These are phyloP conservation scores for Phrixothrix hirtus DNA, from an alignment of 2,888 invertebrate genomes.

Conservation along the genomic window DNA sequence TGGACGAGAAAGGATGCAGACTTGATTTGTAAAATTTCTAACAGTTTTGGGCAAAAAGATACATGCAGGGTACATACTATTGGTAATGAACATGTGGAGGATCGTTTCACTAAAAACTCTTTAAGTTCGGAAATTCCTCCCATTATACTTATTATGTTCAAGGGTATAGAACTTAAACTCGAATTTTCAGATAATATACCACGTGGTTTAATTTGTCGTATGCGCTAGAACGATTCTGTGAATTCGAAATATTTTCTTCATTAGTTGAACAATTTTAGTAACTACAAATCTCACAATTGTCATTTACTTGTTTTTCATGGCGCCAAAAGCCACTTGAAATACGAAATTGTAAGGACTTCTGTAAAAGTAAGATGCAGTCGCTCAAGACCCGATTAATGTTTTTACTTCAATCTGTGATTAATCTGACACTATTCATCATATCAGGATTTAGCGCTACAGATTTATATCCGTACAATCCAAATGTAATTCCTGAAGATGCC, in stretches of 20 bases:
- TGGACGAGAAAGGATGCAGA: too few species aligned
- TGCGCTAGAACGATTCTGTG: slow-evolving; percentile 21
- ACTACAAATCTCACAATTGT: not conserved
- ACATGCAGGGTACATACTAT: slow-evolving; percentile 36
- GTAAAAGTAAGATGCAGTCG: not conserved
- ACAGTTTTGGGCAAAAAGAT: slow-evolving; percentile 35
- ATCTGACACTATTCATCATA: slow-evolving; percentile 29
- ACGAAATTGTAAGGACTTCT: slow-evolving; percentile 1
- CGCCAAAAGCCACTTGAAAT: slow-evolving; percentile 1
- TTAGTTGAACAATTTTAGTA: not conserved
- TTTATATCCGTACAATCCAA: slow-evolving; percentile 24
- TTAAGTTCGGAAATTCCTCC: too few species aligned
- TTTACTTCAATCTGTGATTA: slow-evolving; percentile 16
- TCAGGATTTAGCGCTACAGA: slow-evolving; percentile 29
- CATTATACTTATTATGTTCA: slow-evolving; percentile 39
- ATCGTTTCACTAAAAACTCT: too few species aligned
- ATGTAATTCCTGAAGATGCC: slow-evolving; percentile 27
- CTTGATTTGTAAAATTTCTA: too few species aligned
- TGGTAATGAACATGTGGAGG: slow-evolving; percentile 41
- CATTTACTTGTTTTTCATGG: not conserved
- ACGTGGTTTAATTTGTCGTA: slow-evolving; percentile 14
- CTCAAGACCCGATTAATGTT: not conserved
- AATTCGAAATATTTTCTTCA: not conserved
- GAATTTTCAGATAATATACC: too few species aligned
- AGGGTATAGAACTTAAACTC: slow-evolving; percentile 29